A percentile compares a stretch with the other conserved stretches of the same genome.
Evolutionary conservation across 2,888 invertebrate genomes (phyloP).

Genomic region (Apoda limacodes): DNA sequence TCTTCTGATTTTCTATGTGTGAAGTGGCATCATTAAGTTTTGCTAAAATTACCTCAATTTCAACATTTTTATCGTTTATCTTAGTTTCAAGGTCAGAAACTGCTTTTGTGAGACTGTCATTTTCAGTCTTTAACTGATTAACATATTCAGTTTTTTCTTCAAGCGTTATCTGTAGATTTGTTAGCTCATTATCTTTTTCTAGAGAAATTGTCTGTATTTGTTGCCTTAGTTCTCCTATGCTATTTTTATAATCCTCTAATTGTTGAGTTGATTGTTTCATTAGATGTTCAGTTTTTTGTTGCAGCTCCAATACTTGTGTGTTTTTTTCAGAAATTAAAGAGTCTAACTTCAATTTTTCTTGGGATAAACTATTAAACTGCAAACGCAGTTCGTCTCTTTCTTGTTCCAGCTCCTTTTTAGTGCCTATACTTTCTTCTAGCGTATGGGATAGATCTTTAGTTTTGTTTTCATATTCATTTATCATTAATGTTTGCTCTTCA

Average conservation of each 20-base stretch:
- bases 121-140: conserved; percentile 25
- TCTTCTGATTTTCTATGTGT: conserved; percentile 30
- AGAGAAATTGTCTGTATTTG: too few relatives aligned
- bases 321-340: too few relatives aligned
- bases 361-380: too few relatives aligned
- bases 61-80: conserved; percentile 25
- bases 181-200: conserved; percentile 27
- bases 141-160: conserved; percentile 26
- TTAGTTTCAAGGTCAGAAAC: conserved; percentile 25
- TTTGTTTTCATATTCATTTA: conserved; percentile 26
- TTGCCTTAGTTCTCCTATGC: too few relatives aligned
- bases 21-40: conserved; percentile 25
- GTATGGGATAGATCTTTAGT: conserved; percentile 25
- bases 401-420: conserved; percentile 19
- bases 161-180: conserved; percentile 23
- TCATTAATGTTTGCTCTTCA: conserved; percentile 23
- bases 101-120: conserved; percentile 23
- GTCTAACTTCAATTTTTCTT: too few relatives aligned
- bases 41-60: conserved; percentile 24
- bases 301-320: too few relatives aligned
- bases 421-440: conserved; percentile 20
- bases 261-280: too few relatives aligned
- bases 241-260: conserved; percentile 7
- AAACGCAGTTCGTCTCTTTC: conserved; percentile 25
- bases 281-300: too few relatives aligned